A percentile compares a stretch with the other conserved stretches of the same genome.
phyloP scores from a whole-genome alignment of 2,888 invertebrate genomes.

The Mylabris sibirica region DNA sequence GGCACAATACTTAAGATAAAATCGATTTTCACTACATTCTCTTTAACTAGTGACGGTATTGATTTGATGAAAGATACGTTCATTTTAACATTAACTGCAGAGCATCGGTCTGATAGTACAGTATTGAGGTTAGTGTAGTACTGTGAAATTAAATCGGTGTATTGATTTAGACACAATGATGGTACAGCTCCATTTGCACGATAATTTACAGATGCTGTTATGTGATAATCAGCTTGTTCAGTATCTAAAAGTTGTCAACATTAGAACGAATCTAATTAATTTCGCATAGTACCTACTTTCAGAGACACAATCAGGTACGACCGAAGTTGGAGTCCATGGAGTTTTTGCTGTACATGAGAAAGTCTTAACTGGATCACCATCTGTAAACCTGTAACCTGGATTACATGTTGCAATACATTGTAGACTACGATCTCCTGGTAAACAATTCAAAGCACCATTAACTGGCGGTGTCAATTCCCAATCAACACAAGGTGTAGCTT shows the following conservation, averaged over 20 bases:
- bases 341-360: constrained; percentile 84
- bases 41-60: constrained; percentile 79
- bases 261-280: neutral
- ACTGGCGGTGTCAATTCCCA: constrained; percentile 92
- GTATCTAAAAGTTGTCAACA: constrained; percentile 69
- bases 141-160: constrained; percentile 82
- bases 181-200: constrained; percentile 91
- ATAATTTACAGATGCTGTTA: constrained; percentile 85
- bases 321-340: constrained; percentile 86
- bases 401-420: constrained; percentile 92
- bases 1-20: constrained; percentile 89
- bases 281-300: constrained; percentile 70
- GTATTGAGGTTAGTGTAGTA: constrained; percentile 82
- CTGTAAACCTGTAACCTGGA: constrained; percentile 88
- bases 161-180: constrained; percentile 82
- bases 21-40: constrained; percentile 89
- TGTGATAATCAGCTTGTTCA: constrained; percentile 93
- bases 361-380: constrained; percentile 86
- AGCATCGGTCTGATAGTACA: constrained; percentile 88
- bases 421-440: constrained; percentile 81
- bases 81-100: constrained; percentile 93
- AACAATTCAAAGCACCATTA: constrained; percentile 87
- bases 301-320: constrained; percentile 94
- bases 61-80: constrained; percentile 90
- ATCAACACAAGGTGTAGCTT: constrained; percentile 92